Evolutionary conservation across 30 jellyfish, hydroid and myxozoan species (phyloP).

Genomic region (Pelagia noctiluca): DNA sequence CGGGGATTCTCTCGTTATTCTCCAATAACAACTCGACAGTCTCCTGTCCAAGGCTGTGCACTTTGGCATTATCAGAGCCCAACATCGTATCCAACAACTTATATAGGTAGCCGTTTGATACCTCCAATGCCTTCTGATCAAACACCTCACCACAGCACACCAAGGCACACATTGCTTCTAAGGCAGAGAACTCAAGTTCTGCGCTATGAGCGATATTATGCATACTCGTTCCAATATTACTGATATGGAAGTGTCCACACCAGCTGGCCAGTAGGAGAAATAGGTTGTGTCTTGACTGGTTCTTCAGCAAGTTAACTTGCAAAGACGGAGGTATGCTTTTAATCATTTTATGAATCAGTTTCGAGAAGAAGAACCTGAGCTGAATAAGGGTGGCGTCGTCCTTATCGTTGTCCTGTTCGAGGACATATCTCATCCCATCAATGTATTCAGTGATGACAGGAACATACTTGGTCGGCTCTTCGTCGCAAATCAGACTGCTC

Average conservation of each 20-base stretch:
- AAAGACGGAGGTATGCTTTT: slow-evolving; percentile 89
- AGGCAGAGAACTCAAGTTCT: slow-evolving; percentile 95
- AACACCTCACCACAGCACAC: slow-evolving; percentile 99
- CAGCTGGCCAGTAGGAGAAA: slow-evolving; percentile 95
- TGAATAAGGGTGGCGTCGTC: slow-evolving; percentile 88
- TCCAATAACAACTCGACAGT: slow-evolving; percentile 95
- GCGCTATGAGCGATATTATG: slow-evolving; percentile 81
- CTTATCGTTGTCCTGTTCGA: slow-evolving; percentile 89
- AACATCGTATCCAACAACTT: slow-evolving; percentile 95
- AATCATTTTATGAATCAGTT: slow-evolving; percentile 92
- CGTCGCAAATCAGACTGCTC: slow-evolving; percentile 79
- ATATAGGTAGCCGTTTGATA: slow-evolving; percentile 95
- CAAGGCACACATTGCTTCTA: slow-evolving; percentile 99
- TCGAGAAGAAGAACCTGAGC: slow-evolving; percentile 86
- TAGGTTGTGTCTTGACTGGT: slow-evolving; percentile 93
- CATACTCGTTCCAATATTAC: slow-evolving; percentile 86
- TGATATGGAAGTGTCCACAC: slow-evolving; percentile 98
- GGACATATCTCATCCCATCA: slow-evolving; percentile 90
- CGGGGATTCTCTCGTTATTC: slow-evolving; percentile 96
- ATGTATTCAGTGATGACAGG: slow-evolving; percentile 83
- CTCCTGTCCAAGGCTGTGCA: slow-evolving; percentile 93
- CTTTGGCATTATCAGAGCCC: slow-evolving; percentile 86
- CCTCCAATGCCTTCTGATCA: slow-evolving; percentile 96
- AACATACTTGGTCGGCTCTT: slow-evolving; percentile 68
- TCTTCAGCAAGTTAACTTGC: slow-evolving; percentile 83